These are phyloP conservation scores for Paedocypris sp. DNA, from an alignment of 2,113 vertebrate species.

Conservation along the genomic window DNA sequence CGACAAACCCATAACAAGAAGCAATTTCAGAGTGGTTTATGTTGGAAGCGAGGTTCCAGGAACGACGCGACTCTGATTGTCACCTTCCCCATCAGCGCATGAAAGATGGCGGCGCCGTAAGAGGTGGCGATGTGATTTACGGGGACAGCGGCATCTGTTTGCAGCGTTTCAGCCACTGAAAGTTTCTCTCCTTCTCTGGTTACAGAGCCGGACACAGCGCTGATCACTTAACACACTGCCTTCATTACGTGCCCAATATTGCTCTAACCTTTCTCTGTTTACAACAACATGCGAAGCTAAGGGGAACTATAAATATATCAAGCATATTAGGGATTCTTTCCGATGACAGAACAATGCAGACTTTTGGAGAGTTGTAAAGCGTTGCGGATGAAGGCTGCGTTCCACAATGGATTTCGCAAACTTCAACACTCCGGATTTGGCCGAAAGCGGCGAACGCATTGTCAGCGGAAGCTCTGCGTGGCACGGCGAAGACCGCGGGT, in stretches of 20 bases:
- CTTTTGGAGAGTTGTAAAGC: background rate
- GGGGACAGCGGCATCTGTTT: conserved; percentile 16
- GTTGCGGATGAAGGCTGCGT: background rate
- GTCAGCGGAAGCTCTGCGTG: too few species aligned
- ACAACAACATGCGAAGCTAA: conserved; percentile 39
- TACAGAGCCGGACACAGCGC: conserved; percentile 22
- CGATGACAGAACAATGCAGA: conserved; percentile 36
- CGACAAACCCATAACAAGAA: background rate
- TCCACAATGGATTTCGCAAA: too few species aligned
- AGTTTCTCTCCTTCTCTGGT: conserved; percentile 29
- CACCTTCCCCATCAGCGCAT: background rate
- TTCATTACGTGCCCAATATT: conserved; percentile 12
- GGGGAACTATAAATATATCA: conserved; percentile 40
- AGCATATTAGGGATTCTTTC: conserved; percentile 37
- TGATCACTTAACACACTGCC: conserved; percentile 27
- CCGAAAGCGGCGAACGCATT: too few species aligned
- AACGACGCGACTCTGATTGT: conserved; percentile 10
- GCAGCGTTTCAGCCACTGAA: conserved; percentile 24
- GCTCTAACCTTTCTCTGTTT: conserved; percentile 39
- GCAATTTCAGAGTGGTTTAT: conserved; percentile 5
- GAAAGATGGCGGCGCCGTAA: conserved; percentile 15
- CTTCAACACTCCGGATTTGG: too few species aligned
- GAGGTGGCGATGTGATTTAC: conserved; percentile 41
- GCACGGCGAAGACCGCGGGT: background rate
- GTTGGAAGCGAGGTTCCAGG: conserved; percentile 21